A percentile compares a stretch with the other conserved stretches of the same genome.
Evolutionary conservation across 2,797 vertebrate genomes (phyloP).

Genomic region (Enteromius radiatus): DNA sequence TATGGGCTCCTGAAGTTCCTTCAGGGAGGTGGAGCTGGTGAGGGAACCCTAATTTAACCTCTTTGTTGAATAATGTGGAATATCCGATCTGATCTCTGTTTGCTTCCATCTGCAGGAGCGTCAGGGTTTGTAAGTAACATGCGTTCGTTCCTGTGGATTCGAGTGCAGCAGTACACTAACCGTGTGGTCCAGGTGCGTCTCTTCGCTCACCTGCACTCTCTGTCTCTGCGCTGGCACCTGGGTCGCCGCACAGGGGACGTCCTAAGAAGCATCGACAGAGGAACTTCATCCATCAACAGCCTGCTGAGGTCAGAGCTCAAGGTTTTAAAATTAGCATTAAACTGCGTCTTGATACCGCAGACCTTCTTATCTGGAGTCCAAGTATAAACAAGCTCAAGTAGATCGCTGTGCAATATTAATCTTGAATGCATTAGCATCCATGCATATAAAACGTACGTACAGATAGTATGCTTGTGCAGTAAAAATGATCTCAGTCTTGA

Average conservation of each 20-base stretch:
- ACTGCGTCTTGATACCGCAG: not conserved
- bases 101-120: constrained; percentile 72
- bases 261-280: constrained; percentile 90
- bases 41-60: not conserved
- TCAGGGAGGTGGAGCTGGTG: constrained; percentile 94
- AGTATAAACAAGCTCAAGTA: not conserved
- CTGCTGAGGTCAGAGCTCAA: constrained; percentile 85
- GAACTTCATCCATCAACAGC: constrained; percentile 91
- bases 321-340: not conserved
- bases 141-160: constrained; percentile 93
- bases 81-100: not conserved
- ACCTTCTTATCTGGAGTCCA: not conserved
- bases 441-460: not conserved
- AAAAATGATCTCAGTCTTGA: not conserved
- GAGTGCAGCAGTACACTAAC: constrained; percentile 94
- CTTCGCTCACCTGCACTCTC: constrained; percentile 87
- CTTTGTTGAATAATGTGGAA: not conserved
- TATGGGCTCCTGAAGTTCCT: constrained; percentile 92
- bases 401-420: not conserved
- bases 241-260: constrained; percentile 92
- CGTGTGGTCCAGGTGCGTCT: constrained; percentile 87
- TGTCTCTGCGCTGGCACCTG: constrained; percentile 94
- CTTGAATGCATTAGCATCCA: not conserved
- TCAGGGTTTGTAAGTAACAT: constrained; percentile 92
- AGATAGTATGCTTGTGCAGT: not conserved